These are phyloP conservation scores for Poecilia gillii DNA, from an alignment of 2,797 vertebrate species.

Conservation along the genomic window DNA sequence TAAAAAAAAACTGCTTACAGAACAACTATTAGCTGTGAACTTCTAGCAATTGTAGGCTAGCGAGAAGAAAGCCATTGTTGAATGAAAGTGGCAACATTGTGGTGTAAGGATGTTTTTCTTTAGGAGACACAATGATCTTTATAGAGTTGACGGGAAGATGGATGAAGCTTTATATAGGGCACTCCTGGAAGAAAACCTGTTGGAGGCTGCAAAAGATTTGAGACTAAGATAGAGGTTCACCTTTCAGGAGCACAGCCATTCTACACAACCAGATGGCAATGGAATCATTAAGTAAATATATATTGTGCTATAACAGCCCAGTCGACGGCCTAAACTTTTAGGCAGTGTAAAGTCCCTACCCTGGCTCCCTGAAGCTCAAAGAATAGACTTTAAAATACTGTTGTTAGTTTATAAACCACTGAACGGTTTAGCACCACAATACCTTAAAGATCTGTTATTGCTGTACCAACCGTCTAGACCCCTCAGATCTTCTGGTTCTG, in stretches of 20 bases:
- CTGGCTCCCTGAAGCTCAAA: too few species aligned
- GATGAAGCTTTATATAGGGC: neutral
- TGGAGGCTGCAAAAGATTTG: neutral
- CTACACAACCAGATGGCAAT: neutral
- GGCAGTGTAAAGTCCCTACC: too few species aligned
- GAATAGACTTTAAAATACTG: too few species aligned
- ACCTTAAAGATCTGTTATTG: too few species aligned
- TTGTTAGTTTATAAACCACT: too few species aligned
- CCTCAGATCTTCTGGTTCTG: too few species aligned
- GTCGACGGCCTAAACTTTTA: neutral
- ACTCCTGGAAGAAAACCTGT: neutral
- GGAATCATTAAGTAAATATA: neutral
- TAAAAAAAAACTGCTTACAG: neutral
- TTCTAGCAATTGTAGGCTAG: neutral
- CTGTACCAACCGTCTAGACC: too few species aligned
- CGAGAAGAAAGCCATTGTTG: neutral
- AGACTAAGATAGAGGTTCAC: neutral
- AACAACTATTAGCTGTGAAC: neutral
- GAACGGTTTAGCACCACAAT: too few species aligned
- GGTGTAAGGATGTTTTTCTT: neutral
- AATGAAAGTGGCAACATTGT: neutral
- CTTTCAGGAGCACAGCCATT: neutral
- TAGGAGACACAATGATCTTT: neutral
- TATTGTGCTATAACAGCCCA: neutral
- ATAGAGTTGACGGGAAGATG: neutral